Percentiles rank a stretch among this genome's conserved stretches.
Evolutionary conservation across 2,888 invertebrate genomes (phyloP).

Genomic region (Lasioglossum pauxillum): DNA sequence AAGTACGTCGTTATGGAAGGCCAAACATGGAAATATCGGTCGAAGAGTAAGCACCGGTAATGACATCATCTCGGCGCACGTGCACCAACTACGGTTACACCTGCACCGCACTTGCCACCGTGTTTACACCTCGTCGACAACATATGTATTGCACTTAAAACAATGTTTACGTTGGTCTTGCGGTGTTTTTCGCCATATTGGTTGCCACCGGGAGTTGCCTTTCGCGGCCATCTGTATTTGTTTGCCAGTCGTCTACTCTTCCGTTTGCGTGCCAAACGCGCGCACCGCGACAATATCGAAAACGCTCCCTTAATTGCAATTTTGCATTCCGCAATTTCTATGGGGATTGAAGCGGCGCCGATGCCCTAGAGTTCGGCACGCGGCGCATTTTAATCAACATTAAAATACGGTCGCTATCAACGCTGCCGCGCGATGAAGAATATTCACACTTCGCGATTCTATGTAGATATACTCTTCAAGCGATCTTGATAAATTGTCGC

Average conservation of each 20-base stretch:
- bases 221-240: conserved; percentile 22
- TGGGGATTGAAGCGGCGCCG: background rate
- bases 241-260: background rate
- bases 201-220: background rate
- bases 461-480: background rate
- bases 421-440: background rate
- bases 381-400: background rate
- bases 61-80: conserved; percentile 73
- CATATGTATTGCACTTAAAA: conserved; percentile 48
- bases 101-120: conserved; percentile 53
- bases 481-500: background rate
- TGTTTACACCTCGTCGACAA: conserved; percentile 52
- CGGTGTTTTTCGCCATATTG: background rate
- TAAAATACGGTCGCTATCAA: background rate
- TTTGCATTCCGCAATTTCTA: background rate
- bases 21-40: conserved; percentile 58
- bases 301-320: background rate
- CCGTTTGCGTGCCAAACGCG: background rate
- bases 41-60: conserved; percentile 52
- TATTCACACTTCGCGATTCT: background rate
- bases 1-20: conserved; percentile 30
- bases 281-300: background rate
- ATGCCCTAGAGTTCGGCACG: background rate
- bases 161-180: conserved; percentile 33
- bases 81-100: conserved; percentile 64